These are phyloP conservation scores for Thunnus thynnus DNA, from an alignment of 2,113 vertebrate species.

Conservation along the genomic window DNA sequence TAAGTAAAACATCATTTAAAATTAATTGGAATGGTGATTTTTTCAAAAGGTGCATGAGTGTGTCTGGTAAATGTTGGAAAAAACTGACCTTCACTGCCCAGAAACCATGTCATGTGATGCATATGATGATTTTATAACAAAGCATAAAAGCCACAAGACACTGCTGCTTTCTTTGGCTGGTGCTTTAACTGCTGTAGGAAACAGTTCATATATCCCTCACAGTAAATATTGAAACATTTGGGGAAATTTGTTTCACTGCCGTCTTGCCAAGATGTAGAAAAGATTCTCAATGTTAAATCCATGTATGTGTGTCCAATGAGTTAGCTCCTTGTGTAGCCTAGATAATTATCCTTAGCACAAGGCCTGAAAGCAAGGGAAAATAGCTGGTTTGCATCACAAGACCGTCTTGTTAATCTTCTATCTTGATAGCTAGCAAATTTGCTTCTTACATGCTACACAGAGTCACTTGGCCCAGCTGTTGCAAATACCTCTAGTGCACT, in stretches of 20 bases:
- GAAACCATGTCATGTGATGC: conserved; percentile 23
- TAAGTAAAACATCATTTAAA: not conserved
- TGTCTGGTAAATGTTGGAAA: not conserved
- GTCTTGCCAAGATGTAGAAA: not conserved
- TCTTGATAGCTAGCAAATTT: too few species aligned
- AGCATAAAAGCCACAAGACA: conserved; percentile 13
- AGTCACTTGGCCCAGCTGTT: too few species aligned
- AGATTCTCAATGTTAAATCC: conserved; percentile 15
- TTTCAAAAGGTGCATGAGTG: not conserved
- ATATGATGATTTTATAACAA: conserved; percentile 36
- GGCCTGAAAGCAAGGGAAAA: not conserved
- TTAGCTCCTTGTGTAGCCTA: not conserved
- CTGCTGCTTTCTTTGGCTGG: conserved; percentile 33
- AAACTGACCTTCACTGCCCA: conserved; percentile 13
- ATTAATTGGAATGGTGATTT: too few species aligned
- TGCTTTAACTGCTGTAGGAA: conserved; percentile 23
- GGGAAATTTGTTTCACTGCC: conserved; percentile 4
- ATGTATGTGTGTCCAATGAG: not conserved
- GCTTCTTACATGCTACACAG: too few species aligned
- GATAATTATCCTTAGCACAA: not conserved
- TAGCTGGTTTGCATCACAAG: not conserved
- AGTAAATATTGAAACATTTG: conserved; percentile 10
- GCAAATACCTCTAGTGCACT: too few species aligned
- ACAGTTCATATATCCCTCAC: conserved; percentile 3
- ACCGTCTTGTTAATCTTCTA: too few species aligned